Evolutionary conservation across 2,113 vertebrate genomes (phyloP).

Genomic region (Pangasianodon gigas): DNA sequence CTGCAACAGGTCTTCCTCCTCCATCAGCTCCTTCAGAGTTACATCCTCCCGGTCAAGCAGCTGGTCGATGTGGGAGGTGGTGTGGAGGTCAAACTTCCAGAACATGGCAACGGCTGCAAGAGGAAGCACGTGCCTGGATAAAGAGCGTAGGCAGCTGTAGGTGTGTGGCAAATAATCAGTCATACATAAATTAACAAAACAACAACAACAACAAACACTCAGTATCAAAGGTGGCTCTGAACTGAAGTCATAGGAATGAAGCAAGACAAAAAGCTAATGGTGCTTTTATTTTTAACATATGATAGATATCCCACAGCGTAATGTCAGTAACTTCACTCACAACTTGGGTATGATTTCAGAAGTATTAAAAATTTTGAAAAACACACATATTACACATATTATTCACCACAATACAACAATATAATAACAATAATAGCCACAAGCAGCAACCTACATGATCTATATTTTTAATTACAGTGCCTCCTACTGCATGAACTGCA

Average conservation of each 20-base stretch:
- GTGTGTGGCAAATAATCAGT: not conserved
- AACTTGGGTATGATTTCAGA: not conserved
- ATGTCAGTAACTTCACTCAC: not conserved
- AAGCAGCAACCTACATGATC: not conserved
- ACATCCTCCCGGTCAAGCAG: conserved; percentile 93
- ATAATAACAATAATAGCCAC: not conserved
- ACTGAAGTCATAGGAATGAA: not conserved
- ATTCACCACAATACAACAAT: not conserved
- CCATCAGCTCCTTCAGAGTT: conserved; percentile 90
- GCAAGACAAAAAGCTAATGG: not conserved
- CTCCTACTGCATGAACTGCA: not conserved
- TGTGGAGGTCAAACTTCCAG: conserved; percentile 98
- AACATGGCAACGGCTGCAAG: conserved; percentile 84
- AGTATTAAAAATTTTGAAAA: not conserved
- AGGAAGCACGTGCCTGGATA: conserved; percentile 72
- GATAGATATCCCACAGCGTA: not conserved
- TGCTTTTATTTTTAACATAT: not conserved
- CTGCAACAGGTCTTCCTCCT: conserved; percentile 93
- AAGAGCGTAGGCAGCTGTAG: not conserved
- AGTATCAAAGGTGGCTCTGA: not conserved
- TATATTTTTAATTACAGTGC: not conserved
- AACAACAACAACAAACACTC: not conserved
- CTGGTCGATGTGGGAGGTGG: conserved; percentile 93
- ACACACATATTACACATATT: not conserved
- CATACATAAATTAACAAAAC: not conserved